Conservation (phyloP, 2,888 invertebrate species). For the Stenodema calcarata region DNA sequence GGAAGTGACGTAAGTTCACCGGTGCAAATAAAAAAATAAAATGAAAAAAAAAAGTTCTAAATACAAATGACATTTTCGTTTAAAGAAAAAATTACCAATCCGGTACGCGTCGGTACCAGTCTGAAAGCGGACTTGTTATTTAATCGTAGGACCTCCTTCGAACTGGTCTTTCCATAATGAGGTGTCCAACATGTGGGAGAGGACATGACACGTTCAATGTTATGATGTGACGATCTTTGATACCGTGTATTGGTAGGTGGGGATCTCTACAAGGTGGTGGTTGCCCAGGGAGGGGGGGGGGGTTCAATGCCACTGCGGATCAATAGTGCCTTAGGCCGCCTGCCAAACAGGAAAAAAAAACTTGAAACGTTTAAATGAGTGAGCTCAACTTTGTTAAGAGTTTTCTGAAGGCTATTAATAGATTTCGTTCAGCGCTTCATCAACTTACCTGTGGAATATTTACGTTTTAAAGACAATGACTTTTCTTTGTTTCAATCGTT, state of each 20-base stretch:
- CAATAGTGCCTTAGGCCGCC: slow-evolving; percentile 42
- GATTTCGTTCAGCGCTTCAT: background rate
- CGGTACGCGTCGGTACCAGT: background rate
- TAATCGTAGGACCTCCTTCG: background rate
- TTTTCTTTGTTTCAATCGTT: background rate
- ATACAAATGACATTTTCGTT: background rate
- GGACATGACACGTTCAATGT: background rate
- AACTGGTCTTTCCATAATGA: background rate
- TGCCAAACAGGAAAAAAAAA: slow-evolving; percentile 34
- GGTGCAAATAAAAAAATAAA: no score
- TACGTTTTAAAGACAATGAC: no score
- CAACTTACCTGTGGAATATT: background rate
- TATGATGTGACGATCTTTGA: background rate
- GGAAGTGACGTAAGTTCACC: background rate
- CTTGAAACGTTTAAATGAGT: slow-evolving; percentile 19
- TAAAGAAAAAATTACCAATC: background rate
- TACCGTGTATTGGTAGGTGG: background rate
- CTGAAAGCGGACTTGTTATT: background rate
- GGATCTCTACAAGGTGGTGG: background rate
- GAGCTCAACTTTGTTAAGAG: slow-evolving; percentile 7
- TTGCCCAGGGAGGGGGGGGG: slow-evolving; percentile 15
- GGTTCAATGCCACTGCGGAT: slow-evolving; percentile 43
- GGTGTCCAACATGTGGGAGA: background rate
- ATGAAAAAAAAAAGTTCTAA: background rate
- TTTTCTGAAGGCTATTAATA: slow-evolving; percentile 15